Evolutionary conservation across 2,113 vertebrate genomes (phyloP).

Genomic region (Hystrix cristata): DNA sequence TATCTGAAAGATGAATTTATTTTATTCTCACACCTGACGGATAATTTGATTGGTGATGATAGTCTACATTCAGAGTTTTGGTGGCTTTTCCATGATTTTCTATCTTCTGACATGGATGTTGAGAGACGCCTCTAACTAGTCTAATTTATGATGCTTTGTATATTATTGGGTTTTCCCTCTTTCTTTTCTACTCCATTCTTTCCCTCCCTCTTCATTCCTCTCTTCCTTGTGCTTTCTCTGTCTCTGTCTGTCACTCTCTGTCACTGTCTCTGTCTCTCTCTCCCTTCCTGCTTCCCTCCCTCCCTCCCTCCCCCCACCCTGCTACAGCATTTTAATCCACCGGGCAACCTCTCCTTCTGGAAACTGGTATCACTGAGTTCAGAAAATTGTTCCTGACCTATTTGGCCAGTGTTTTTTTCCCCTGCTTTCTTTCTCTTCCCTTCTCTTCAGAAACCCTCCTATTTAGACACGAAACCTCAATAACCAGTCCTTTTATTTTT

Average conservation of each 20-base stretch:
- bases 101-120: background rate
- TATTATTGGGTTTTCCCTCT: background rate
- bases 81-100: background rate
- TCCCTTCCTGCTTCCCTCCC: accelerated
- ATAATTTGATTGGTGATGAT: background rate
- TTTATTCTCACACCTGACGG: background rate
- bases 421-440: background rate
- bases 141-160: background rate
- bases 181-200: background rate
- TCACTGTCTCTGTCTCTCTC: too few species aligned
- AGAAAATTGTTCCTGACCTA: background rate
- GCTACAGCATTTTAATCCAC: background rate
- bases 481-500: background rate
- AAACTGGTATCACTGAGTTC: background rate
- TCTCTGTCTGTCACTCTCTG: too few species aligned
- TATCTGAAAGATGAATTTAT: background rate
- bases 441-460: background rate
- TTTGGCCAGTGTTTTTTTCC: background rate
- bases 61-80: conserved; percentile 3
- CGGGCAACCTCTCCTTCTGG: background rate
- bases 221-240: too few species aligned
- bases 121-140: background rate
- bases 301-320: background rate
- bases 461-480: background rate
- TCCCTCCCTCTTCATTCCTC: background rate